Conservation (phyloP, 2,888 invertebrate genomes). For the Ptilodon capucinus region DNA sequence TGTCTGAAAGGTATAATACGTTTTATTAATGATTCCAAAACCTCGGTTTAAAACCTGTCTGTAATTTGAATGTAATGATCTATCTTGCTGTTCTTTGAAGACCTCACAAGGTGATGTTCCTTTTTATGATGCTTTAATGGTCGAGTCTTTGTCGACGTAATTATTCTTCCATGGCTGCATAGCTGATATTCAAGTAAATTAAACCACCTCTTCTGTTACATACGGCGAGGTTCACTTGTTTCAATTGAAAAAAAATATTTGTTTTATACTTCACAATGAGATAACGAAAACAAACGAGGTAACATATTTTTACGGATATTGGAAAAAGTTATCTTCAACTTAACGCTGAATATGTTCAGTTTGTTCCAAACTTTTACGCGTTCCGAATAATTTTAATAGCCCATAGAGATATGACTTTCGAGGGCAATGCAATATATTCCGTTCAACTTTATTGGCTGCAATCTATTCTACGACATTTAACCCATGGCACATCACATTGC, state of each 20-base stretch:
- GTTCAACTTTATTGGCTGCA: constrained; percentile 16
- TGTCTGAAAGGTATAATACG: constrained; percentile 12
- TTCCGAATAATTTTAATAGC: constrained; percentile 19
- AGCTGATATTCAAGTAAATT: too few species aligned
- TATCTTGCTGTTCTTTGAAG: not conserved
- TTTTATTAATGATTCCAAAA: constrained; percentile 14
- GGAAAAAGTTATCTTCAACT: constrained; percentile 28
- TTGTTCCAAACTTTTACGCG: constrained; percentile 7
- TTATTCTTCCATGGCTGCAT: not conserved
- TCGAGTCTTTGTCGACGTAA: not conserved
- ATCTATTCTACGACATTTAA: constrained; percentile 55
- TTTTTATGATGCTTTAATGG: not conserved
- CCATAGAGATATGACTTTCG: constrained; percentile 19
- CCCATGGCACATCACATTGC: constrained; percentile 45
- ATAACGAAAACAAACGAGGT: too few species aligned
- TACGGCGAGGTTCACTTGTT: too few species aligned
- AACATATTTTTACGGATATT: constrained; percentile 31
- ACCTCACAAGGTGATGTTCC: not conserved
- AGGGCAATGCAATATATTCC: constrained; percentile 20
- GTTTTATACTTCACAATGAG: constrained; percentile 16
- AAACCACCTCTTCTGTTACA: not conserved
- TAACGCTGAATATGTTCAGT: constrained; percentile 10
- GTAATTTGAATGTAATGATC: not conserved
- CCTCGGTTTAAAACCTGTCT: not conserved
- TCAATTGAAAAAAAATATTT: not conserved